Conservation (phyloP, 2,888 invertebrate species). For the Pilophorus perplexus region DNA sequence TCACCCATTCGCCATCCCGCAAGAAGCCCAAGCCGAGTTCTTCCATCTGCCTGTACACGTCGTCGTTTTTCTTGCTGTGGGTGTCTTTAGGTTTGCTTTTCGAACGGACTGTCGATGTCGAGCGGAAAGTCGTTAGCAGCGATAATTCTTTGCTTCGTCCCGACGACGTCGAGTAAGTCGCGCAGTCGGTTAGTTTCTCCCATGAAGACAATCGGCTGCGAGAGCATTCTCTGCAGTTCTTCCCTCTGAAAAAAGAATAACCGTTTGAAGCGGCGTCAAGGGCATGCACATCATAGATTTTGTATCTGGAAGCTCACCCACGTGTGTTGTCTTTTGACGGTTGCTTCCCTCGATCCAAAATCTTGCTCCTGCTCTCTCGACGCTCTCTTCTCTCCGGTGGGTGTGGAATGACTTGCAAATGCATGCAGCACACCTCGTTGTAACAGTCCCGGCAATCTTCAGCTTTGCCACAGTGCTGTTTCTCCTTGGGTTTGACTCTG, state of each 20-base stretch:
- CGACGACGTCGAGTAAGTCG: constrained; percentile 9
- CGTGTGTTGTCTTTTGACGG: too few relatives aligned
- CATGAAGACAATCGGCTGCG: not conserved
- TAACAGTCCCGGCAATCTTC: too few relatives aligned
- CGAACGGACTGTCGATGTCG: not conserved
- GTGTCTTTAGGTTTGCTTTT: not conserved
- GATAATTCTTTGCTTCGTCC: not conserved
- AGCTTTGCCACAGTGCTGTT: too few relatives aligned
- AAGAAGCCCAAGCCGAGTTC: constrained; percentile 34
- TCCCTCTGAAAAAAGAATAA: too few relatives aligned
- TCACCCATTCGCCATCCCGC: constrained; percentile 33
- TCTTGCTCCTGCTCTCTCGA: not conserved
- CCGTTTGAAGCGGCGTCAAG: too few relatives aligned
- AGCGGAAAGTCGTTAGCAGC: constrained; percentile 1
- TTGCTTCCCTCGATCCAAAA: too few relatives aligned
- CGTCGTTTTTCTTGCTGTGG: constrained; percentile 9
- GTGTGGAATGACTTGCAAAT: not conserved
- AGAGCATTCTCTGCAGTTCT: not conserved
- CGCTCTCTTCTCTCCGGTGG: not conserved
- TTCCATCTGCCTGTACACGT: constrained; percentile 36
- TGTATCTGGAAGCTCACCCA: too few relatives aligned
- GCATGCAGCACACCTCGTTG: constrained; percentile 7
- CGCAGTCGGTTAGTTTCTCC: not conserved
- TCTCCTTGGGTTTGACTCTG: too few relatives aligned
- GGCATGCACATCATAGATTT: too few relatives aligned